phyloP scores from a whole-genome alignment of 2,113 vertebrate species.

The Oceanodroma tethys region DNA sequence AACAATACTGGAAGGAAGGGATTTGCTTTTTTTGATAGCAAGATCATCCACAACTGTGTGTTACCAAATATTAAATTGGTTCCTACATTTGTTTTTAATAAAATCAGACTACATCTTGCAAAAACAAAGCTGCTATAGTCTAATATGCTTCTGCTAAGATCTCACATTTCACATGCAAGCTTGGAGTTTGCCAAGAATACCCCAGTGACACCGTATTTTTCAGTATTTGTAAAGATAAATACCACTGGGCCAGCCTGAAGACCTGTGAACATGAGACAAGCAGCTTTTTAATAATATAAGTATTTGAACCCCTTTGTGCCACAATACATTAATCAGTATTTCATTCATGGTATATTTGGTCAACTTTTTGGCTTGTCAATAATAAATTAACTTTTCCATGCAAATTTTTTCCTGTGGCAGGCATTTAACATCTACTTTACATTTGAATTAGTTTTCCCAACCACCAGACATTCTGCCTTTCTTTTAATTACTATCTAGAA shows the following conservation, averaged over 20 bases:
- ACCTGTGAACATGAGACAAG: background rate
- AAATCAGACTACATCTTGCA: background rate
- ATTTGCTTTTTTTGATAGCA: background rate
- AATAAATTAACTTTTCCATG: background rate
- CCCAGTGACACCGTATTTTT: background rate
- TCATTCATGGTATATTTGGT: background rate
- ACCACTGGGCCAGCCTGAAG: background rate
- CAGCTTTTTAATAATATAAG: background rate
- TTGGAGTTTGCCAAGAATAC: background rate
- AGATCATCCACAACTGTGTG: background rate
- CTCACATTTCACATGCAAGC: background rate
- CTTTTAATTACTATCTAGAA: constrained; percentile 14
- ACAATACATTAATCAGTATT: background rate
- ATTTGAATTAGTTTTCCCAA: constrained; percentile 11
- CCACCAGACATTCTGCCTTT: background rate
- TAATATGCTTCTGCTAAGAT: background rate
- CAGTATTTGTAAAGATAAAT: background rate
- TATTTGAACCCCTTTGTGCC: background rate
- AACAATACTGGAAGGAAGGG: background rate
- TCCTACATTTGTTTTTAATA: background rate
- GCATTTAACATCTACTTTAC: constrained; percentile 22
- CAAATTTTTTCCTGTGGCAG: background rate
- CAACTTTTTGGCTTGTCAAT: background rate
- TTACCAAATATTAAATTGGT: background rate
- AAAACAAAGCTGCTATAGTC: background rate